Conservation (phyloP, 2,113 vertebrate genomes). For the Brachirus orientalis region DNA sequence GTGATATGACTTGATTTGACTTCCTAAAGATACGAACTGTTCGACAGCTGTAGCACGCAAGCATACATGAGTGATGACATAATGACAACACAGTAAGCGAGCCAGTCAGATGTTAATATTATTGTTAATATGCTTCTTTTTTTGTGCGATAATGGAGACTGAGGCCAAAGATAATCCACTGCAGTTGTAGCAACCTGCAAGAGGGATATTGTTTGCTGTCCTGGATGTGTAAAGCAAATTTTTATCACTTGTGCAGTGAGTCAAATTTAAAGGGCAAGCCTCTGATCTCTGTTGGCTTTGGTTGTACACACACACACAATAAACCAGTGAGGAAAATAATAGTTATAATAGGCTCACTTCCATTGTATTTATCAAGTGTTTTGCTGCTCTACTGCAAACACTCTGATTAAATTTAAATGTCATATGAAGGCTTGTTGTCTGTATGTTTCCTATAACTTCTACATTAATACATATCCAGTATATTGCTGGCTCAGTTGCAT, state of each 20-base stretch:
- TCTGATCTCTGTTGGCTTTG: background rate
- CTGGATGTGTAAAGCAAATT: background rate
- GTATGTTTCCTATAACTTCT: too few relatives aligned
- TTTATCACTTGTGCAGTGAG: conserved; percentile 1
- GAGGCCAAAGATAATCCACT: conserved; percentile 10
- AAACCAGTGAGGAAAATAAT: too few relatives aligned
- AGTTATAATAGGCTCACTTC: too few relatives aligned
- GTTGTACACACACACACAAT: too few relatives aligned
- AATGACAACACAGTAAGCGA: conserved; percentile 3
- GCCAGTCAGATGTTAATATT: conserved; percentile 8
- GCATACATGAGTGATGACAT: conserved; percentile 8
- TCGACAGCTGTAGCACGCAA: background rate
- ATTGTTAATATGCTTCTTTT: conserved; percentile 20
- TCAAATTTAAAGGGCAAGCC: background rate
- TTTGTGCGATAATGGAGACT: background rate
- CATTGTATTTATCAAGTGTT: too few relatives aligned
- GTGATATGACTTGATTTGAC: background rate
- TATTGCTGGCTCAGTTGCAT: too few relatives aligned
- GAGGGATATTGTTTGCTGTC: conserved; percentile 10
- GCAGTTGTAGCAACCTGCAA: background rate
- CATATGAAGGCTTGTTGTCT: too few relatives aligned
- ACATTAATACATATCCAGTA: too few relatives aligned
- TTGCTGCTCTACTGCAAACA: too few relatives aligned
- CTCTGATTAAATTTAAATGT: too few relatives aligned
- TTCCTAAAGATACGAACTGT: too few relatives aligned